Evolutionary conservation across 2,888 invertebrate species (phyloP), one percentile per base, ranked within the genome.

Genomic region (Heteromyza rotundicornis): DNA sequence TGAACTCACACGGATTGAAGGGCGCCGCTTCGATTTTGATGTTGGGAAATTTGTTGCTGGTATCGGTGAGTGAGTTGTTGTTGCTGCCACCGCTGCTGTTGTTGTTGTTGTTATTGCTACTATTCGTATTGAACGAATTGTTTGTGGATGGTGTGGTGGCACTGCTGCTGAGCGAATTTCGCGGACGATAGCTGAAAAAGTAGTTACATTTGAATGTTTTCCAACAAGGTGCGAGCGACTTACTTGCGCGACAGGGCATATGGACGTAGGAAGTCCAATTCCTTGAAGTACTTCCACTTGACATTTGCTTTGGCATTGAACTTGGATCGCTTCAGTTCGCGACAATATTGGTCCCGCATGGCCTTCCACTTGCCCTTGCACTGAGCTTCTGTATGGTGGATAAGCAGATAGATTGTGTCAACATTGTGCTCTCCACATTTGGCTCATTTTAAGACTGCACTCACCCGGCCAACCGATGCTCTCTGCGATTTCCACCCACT

Each of bases 281-380:
- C 76, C 52, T 75, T 75, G 19, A 79, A 81, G 65, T 80, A 81
- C 57, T 80, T 81, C 81, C 81, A 81, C 52, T 80, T 81, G 12
- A 80, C 77, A 60, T 67, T 72, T 47, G 68, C 68, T 61, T 81
- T 81, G 44, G 68, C 60, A 65, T 77, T 79, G 12, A 68, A 63
- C 63, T 80, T 79, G 60, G 77, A 70, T 32, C 80, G 73, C 50
- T 81, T 81, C 2, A 81, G 67, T 50, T 81, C 81, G 1, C 81
- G 76, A 50, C 81, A 81, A 64, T 81, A 81, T 66, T 81, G 81
- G 57, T 81, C 81, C 49, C 81, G 64, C 73, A 81, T 72, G 1
- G 81, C 81, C 58, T 81, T 81, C 81, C 81, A 81, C 52, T 81
- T 81, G 8, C 74, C 74, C 61, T 80, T 81, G 66, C 81, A 81